A percentile compares a stretch with the other conserved stretches of the same genome.
These are phyloP conservation scores for Myotis planiceps DNA, from an alignment of 2,797 vertebrate genomes.

Conservation along the genomic window DNA sequence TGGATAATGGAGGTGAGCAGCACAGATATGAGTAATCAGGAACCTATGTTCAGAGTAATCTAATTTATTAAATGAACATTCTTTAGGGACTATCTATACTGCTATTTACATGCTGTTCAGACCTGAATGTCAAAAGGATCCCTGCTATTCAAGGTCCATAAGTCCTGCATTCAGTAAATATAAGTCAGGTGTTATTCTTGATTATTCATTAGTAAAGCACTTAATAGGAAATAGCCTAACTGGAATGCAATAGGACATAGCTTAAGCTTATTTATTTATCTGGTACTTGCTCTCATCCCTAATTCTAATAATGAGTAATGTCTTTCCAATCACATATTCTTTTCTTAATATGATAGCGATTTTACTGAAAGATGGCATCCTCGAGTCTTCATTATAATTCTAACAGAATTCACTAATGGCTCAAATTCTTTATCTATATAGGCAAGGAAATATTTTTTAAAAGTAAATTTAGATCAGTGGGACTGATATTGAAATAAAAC, in stretches of 20 bases:
- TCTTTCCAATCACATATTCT: background rate
- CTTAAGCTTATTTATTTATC: background rate
- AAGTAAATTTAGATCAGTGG: background rate
- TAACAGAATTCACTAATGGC: slow-evolving; percentile 2
- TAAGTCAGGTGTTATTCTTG: background rate
- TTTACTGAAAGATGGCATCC: background rate
- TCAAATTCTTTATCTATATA: background rate
- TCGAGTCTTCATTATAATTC: background rate
- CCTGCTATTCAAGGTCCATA: background rate
- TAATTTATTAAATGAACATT: background rate
- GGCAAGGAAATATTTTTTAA: background rate
- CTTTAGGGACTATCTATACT: background rate
- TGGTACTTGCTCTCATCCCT: background rate
- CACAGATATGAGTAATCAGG: background rate
- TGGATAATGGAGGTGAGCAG: background rate
- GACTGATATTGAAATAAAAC: background rate
- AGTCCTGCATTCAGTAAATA: background rate
- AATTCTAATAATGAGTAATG: background rate
- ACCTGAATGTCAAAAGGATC: background rate
- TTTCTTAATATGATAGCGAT: background rate
- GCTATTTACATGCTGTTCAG: background rate
- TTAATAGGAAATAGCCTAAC: background rate
- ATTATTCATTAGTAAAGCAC: background rate
- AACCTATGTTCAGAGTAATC: background rate
- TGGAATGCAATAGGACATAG: background rate